Percentiles rank a stretch among this genome's conserved stretches.
These are phyloP conservation scores for Conus ventricosus DNA, from an alignment of 1,140 invertebrate genomes.

Conservation along the genomic window DNA sequence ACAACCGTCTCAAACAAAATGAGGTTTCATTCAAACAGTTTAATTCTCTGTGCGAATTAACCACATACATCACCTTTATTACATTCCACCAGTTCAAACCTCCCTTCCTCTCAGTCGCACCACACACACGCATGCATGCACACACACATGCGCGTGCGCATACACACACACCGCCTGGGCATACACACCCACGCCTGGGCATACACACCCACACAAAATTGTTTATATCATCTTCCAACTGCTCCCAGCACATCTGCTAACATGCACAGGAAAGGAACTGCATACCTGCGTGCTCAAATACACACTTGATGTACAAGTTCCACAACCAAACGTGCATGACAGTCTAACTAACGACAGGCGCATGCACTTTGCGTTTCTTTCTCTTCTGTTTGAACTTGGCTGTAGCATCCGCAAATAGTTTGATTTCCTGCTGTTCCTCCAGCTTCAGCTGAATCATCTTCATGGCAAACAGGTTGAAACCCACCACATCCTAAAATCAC, in stretches of 20 bases:
- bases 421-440: slow-evolving; percentile 87
- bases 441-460: slow-evolving; percentile 84
- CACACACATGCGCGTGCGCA: not conserved
- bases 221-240: too few species aligned
- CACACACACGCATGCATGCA: too few species aligned
- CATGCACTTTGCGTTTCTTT: slow-evolving; percentile 82
- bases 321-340: not conserved
- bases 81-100: too few species aligned
- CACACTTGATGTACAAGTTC: not conserved
- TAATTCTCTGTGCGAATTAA: too few species aligned
- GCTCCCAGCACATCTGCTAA: not conserved
- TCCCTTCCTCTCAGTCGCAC: too few species aligned
- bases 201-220: not conserved
- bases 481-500: too few species aligned
- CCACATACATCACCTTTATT: too few species aligned
- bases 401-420: slow-evolving; percentile 89
- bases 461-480: slow-evolving; percentile 90
- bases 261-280: not conserved
- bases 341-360: slow-evolving; percentile 63
- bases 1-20: too few species aligned
- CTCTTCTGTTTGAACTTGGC: slow-evolving; percentile 81
- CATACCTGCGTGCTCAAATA: not conserved
- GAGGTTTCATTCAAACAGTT: too few species aligned
- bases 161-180: too few species aligned
- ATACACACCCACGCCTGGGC: too few species aligned